Conservation (phyloP, 2,888 invertebrate genomes). For the Ophioninae sp. region DNA sequence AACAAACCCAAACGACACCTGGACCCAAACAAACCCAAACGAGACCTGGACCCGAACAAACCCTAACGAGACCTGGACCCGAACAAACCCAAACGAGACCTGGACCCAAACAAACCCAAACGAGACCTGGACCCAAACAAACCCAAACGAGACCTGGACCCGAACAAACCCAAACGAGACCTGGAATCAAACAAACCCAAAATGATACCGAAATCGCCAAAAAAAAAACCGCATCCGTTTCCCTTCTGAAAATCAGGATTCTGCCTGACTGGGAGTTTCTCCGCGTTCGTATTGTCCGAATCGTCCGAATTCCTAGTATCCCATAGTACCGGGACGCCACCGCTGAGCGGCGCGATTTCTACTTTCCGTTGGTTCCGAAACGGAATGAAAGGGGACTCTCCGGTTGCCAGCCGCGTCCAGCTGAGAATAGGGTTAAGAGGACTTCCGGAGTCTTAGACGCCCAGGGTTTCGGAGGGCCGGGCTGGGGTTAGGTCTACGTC, state of each 20-base stretch:
- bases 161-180: background rate
- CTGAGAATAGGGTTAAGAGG: conserved; percentile 10
- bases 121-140: no score
- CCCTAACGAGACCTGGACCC: no score
- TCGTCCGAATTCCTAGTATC: no score
- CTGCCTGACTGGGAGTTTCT: conserved; percentile 47
- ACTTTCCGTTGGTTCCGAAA: background rate
- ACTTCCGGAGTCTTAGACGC: conserved; percentile 55
- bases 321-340: conserved; percentile 32
- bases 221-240: conserved; percentile 1
- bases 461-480: background rate
- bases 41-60: no score
- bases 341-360: conserved; percentile 8
- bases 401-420: background rate
- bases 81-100: no score
- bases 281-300: conserved; percentile 27
- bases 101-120: no score
- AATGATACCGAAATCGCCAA: background rate
- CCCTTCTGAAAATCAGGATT: conserved; percentile 19
- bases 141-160: no score
- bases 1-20: no score
- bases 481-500: conserved; percentile 52
- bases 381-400: conserved; percentile 21
- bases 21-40: no score
- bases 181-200: background rate